Base-by-base conservation (phyloP, 2,113 vertebrate species). In the Microtus ochrogaster region DNA sequence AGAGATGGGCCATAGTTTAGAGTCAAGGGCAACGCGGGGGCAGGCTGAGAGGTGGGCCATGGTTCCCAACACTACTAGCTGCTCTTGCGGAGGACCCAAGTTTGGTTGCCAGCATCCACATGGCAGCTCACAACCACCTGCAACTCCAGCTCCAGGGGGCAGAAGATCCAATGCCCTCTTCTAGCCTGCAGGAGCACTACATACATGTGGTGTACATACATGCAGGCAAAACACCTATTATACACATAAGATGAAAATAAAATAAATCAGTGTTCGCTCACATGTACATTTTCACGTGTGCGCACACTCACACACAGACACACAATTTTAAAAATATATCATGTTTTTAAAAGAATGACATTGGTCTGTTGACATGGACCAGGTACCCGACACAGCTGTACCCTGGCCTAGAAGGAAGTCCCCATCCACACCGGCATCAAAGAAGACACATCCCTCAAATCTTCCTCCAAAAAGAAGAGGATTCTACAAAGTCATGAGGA, bases 221-320 rank as follows among this genome's bases (percentile, higher is more conserved):
- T 26, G 36, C 36, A 82, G 36, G 36, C 36, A 39, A 58, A 39
- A 24, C 21, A 39, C 52, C 4, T 55, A 55, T 58, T 36, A 82
- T n/a, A 58, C 52, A 58, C 22, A 28, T 39, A 39, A 82, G 24
- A 82, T 26, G 7, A 82, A 82, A 61, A 61, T 13, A 82, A 82
- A 61, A 61, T 13, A 82, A 39, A 26, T 24, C 52, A 61, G 49
- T 82, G 79, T 10, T 17, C 26, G 11, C 58, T 63, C 36, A 61
- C 24, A 65, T 65, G 39, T 65, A 6, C 24, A 19, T 30, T 11
- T 63, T 2, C 24, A 36, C 11, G 1, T 19, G 17, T 21, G 17
- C 3, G 1, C 55, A 1, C 0, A 2, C 22, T 5, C 4, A 10
- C 8, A 24, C 26, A 52, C 4, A 39, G 2, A 39, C n/a, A 84